Base-by-base conservation (phyloP, 2,113 vertebrate genomes). In the Phylloscopus trochiloides region DNA sequence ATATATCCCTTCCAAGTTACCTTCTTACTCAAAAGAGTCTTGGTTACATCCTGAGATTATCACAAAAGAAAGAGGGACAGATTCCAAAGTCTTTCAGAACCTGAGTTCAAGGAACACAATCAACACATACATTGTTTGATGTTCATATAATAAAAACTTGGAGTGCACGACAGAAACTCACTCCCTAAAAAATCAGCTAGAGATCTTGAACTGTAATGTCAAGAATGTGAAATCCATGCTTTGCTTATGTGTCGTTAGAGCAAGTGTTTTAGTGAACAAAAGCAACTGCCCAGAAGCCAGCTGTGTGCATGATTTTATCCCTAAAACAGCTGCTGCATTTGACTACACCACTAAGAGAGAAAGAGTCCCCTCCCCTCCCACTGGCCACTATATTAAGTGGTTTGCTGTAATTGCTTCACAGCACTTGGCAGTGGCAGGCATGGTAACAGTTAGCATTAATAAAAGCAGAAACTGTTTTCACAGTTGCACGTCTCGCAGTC, bases 341-440 rank as follows among this genome's bases (percentile, higher is more conserved):
- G 75, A 75, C 83, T 57, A 32, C 40, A 59, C 48, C 77, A 48
- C 83, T 45, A 72, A 62, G 82, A 82, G 10, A 91, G 85, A 31
- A 87, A 34, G 68, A 86, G 89, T 66, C 71, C 92, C 51, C 80
- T 85, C 85, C 83, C 93, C 91, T 94, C 96, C 80, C 92, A 95
- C 90, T 96, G 95, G 92, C 88, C 97, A 92, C 92, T 96, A 90
- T 96, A 96, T 93, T 95, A 97, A 96, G 95, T 7, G 94, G 75
- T 65, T 96, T 8, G 3, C 29, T 92, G 78, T 70, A 95, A 96
- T 72, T 94, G 86, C 80, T 70, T 84, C 88, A 77, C 34, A 96
- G 91, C 81, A 91, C 75, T 97, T 96, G 95, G 97, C 91, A 92
- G 79, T 86, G 86, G 80, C 95, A 88, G 77, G 70, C 95, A 45